phyloP scores from a whole-genome alignment of 2,888 invertebrate genomes.

The Phlogophora meticulosa region DNA sequence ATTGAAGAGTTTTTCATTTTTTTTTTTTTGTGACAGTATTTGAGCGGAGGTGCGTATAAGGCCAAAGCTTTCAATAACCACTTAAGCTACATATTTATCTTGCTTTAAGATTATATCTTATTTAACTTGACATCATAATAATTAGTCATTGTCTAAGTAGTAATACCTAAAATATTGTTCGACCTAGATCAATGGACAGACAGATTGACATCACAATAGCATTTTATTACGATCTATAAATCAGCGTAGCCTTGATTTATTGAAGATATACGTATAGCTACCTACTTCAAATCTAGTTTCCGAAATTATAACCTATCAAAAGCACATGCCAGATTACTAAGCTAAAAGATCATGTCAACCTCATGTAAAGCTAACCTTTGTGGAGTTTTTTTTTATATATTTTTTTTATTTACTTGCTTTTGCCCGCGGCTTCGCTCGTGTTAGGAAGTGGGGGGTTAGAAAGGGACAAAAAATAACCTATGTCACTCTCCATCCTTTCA shows the following conservation, averaged over 20 bases:
- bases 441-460: no score
- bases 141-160: constrained; percentile 34
- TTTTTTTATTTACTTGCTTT: no score
- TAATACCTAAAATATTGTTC: constrained; percentile 8
- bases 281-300: not conserved
- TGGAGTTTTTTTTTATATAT: no score
- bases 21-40: no score
- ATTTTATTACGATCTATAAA: constrained; percentile 2
- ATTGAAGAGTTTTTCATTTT: no score
- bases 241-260: constrained; percentile 20
- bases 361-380: no score
- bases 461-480: no score
- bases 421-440: no score
- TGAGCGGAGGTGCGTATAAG: no score
- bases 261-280: not conserved
- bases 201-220: constrained; percentile 37
- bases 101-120: not conserved
- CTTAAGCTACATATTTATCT: not conserved
- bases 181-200: constrained; percentile 29
- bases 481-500: no score
- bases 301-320: not conserved
- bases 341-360: not conserved
- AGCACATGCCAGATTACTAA: not conserved
- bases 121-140: constrained; percentile 8
- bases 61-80: constrained; percentile 23